Evolutionary conservation across 2,797 vertebrate genomes (phyloP), one percentile per base, ranked within the genome.

Genomic region (Takifugu rubripes): DNA sequence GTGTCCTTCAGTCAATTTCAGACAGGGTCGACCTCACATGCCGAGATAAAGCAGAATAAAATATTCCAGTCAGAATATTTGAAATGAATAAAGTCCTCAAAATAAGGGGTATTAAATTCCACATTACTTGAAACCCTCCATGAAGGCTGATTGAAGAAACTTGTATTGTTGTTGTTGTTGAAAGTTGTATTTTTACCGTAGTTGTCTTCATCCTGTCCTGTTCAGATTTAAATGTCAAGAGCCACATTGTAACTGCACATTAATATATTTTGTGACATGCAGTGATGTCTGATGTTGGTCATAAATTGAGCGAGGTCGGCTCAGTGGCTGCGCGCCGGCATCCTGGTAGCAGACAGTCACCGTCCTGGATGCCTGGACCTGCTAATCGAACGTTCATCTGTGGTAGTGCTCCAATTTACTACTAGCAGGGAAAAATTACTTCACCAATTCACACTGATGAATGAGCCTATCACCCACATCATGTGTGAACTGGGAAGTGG

Each of bases 361-460:
- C 49, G 47, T 52, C 51, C 45, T 54, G 11, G 62, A 77, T 65
- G 68, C 68, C 61, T 78, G 54, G 73, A 80, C 77, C 74, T 77
- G 59, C 63, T 76, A 75, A 83, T 81, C 68, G 49, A 29, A 66
- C 71, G 68, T 84, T 87, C 59, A 81, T 83, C 78, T 76, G 65
- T 36, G 50, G 40, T 73, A 77, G 84, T 82, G 79, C 66, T 56
- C 67, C 67, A 74, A 82, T 84, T 81, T 74, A 78, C 68, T 71
- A 64, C 31, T 56, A 56, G 60, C 27, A 64, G 60, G 63, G 29
- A 68, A 75, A 71, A 78, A 68, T 62, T 70, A 75, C 64, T 59
- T 49, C 40, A 54, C 54, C 67, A 68, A 67, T 80, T 84, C 63
- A 56, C 49, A 56, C 59, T 80, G 73, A 84, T 77, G 59, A 82